phyloP scores from a whole-genome alignment of 2,888 invertebrate genomes.

The Salticus scenicus region DNA sequence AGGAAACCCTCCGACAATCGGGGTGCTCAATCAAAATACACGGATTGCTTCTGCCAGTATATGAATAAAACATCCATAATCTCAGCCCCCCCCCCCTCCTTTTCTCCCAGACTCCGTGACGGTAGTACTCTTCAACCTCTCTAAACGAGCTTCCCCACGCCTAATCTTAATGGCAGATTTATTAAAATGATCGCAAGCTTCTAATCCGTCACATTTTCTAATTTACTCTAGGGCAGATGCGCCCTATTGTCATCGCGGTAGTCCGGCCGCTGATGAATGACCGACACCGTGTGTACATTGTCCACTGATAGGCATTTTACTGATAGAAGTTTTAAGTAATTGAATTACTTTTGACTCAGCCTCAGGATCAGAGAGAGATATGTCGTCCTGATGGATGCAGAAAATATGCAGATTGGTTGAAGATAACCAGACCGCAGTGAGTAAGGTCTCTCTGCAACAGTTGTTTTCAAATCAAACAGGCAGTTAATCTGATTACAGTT shows the following conservation, averaged over 20 bases:
- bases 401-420: conserved; percentile 38
- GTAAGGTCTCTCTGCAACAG: not conserved
- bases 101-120: conserved; percentile 55
- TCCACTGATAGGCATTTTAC: conserved; percentile 4
- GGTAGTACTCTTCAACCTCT: conserved; percentile 41
- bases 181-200: conserved; percentile 71
- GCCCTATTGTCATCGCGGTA: conserved; percentile 35
- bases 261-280: conserved; percentile 37
- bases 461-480: not conserved
- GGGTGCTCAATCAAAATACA: conserved; percentile 20
- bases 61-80: conserved; percentile 71
- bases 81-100: conserved; percentile 23
- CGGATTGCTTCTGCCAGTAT: conserved; percentile 22
- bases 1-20: not conserved
- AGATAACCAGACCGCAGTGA: conserved; percentile 6
- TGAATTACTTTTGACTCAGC: conserved; percentile 58
- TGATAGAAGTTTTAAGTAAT: conserved; percentile 42
- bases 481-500: not conserved
- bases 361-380: not conserved
- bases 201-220: conserved; percentile 72
- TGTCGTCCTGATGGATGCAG: conserved; percentile 38
- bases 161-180: conserved; percentile 72
- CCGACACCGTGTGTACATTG: conserved; percentile 35
- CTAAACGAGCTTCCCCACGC: conserved; percentile 36
- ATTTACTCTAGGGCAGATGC: conserved; percentile 69